Evolutionary conservation across 2,797 vertebrate genomes (phyloP).

Genomic region (Anableps anableps): DNA sequence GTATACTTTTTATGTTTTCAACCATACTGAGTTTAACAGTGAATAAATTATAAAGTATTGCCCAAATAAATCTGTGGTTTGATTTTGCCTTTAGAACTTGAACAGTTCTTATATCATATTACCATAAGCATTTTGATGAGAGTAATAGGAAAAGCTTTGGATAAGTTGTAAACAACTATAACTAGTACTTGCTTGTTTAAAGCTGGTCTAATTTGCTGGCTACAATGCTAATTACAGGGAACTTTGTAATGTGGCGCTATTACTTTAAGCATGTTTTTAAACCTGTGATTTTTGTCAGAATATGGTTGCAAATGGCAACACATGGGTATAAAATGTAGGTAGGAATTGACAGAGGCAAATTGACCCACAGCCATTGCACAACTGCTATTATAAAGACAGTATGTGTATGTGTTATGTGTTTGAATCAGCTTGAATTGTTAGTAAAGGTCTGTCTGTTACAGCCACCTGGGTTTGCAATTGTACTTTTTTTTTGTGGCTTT

Average conservation of each 20-base stretch:
- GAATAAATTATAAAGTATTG: background rate
- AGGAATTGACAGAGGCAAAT: background rate
- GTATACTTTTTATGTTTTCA: background rate
- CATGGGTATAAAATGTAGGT: background rate
- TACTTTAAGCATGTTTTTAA: background rate
- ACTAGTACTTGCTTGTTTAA: background rate
- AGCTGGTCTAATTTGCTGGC: background rate
- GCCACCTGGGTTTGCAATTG: background rate
- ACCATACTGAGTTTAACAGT: background rate
- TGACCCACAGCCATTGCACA: background rate
- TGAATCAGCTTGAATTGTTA: background rate
- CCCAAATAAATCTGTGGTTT: background rate
- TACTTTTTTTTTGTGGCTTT: background rate
- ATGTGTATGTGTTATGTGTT: background rate
- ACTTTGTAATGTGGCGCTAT: background rate
- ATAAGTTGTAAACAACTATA: background rate
- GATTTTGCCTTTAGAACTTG: background rate
- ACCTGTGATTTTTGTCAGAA: background rate
- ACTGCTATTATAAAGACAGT: background rate
- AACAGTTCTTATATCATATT: background rate
- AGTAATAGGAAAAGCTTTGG: background rate
- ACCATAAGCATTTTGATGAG: background rate
- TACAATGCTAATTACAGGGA: background rate
- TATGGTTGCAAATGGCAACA: background rate
- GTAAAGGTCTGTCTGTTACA: background rate